A percentile compares a stretch with the other conserved stretches of the same genome.
phyloP scores from a whole-genome alignment of 2,797 vertebrate genomes.

The Toxotes lorentzi region DNA sequence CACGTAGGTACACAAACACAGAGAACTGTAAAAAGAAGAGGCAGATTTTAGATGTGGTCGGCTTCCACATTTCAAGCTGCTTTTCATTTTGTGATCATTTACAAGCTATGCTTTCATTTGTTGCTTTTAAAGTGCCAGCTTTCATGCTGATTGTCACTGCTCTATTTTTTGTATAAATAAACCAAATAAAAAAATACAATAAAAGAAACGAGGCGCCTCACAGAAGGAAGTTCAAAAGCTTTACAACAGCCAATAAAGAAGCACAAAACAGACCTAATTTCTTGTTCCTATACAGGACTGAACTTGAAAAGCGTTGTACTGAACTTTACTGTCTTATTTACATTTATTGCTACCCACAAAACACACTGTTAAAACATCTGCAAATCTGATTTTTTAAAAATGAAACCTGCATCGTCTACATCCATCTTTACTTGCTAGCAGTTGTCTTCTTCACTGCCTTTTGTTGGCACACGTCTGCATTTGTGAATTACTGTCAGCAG shows the following conservation, averaged over 20 bases:
- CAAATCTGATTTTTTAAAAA: too few relatives aligned
- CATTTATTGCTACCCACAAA: too few relatives aligned
- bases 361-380: too few relatives aligned
- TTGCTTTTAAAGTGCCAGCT: slow-evolving; percentile 9
- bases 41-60: not conserved
- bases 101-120: too few relatives aligned
- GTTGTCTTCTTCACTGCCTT: too few relatives aligned
- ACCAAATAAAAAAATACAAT: slow-evolving; percentile 37
- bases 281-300: slow-evolving; percentile 12
- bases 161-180: slow-evolving; percentile 17
- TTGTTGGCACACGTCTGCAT: too few relatives aligned
- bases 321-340: not conserved
- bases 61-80: slow-evolving; percentile 2
- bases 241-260: slow-evolving; percentile 11
- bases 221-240: slow-evolving; percentile 24
- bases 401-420: too few relatives aligned
- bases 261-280: not conserved
- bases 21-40: not conserved
- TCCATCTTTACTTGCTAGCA: too few relatives aligned
- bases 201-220: slow-evolving; percentile 3
- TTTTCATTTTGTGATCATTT: not conserved
- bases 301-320: not conserved
- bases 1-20: not conserved
- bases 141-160: not conserved
- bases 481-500: too few relatives aligned